Evolutionary conservation across 2,888 invertebrate species (phyloP).

Genomic region (Melieria crassipennis): DNA sequence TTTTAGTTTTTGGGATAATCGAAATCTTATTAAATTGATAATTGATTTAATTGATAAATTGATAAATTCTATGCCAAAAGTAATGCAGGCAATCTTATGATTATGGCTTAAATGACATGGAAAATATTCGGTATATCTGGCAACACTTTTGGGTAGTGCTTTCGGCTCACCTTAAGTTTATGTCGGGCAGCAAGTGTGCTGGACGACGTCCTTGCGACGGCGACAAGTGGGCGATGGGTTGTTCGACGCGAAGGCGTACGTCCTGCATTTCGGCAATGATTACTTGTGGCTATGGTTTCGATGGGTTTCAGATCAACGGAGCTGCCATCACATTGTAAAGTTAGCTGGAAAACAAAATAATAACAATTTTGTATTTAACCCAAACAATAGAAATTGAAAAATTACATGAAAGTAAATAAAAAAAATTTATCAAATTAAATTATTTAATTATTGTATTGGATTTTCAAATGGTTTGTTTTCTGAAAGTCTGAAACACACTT

Average conservation of each 20-base stretch:
- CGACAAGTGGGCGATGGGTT: slow-evolving; percentile 31
- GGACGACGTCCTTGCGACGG: slow-evolving; percentile 37
- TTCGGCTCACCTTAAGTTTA: slow-evolving; percentile 35
- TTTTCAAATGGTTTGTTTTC: no score
- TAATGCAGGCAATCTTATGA: no score
- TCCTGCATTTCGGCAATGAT: slow-evolving; percentile 42
- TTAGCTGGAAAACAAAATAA: neutral
- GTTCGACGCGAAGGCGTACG: slow-evolving; percentile 46
- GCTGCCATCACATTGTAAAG: neutral
- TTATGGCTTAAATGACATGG: no score
- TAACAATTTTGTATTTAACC: neutral
- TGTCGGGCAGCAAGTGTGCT: slow-evolving; percentile 38
- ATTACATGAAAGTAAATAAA: neutral
- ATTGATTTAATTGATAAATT: no score
- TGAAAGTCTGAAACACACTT: no score
- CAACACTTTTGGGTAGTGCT: neutral
- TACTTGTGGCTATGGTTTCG: no score
- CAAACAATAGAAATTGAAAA: neutral
- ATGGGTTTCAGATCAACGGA: neutral
- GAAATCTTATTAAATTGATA: no score
- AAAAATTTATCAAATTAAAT: no score
- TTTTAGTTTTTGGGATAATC: no score
- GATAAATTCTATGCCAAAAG: no score
- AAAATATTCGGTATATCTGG: neutral
- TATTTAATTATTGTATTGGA: no score